phyloP scores from a whole-genome alignment of 2,797 vertebrate genomes.

The Capromys pilorides region DNA sequence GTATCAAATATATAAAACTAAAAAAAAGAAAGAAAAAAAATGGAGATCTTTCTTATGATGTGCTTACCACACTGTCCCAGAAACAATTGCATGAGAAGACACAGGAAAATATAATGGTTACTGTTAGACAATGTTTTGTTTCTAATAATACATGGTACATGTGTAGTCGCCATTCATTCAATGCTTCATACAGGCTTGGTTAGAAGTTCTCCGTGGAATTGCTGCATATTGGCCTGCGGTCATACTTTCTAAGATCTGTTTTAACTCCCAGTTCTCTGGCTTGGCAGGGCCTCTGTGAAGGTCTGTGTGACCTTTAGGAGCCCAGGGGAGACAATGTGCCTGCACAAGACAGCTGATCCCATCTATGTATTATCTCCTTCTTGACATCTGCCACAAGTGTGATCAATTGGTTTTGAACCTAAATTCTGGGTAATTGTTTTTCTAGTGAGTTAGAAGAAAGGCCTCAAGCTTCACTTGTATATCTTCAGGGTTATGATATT shows the following conservation, averaged over 20 bases:
- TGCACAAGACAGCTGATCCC: neutral
- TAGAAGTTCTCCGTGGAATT: neutral
- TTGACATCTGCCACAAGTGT: neutral
- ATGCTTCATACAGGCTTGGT: neutral
- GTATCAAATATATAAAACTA: no score
- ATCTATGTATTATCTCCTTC: neutral
- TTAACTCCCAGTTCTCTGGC: neutral
- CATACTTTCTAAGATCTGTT: neutral
- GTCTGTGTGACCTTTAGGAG: neutral
- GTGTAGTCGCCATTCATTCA: neutral
- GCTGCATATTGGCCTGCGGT: neutral
- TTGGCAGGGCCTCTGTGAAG: neutral
- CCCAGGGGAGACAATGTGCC: neutral
- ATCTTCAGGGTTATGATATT: neutral
- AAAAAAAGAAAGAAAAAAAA: neutral
- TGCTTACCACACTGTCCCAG: neutral
- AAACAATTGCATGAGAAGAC: neutral
- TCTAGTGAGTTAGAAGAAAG: constrained; percentile 3
- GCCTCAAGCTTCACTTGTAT: neutral
- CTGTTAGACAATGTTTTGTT: neutral
- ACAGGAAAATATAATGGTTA: neutral
- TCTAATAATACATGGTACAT: neutral
- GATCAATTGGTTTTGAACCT: neutral
- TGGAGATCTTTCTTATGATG: neutral
- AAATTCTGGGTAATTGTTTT: neutral